Conservation (phyloP, 23 tunicate genomes). For the Phallusia fumigata region DNA sequence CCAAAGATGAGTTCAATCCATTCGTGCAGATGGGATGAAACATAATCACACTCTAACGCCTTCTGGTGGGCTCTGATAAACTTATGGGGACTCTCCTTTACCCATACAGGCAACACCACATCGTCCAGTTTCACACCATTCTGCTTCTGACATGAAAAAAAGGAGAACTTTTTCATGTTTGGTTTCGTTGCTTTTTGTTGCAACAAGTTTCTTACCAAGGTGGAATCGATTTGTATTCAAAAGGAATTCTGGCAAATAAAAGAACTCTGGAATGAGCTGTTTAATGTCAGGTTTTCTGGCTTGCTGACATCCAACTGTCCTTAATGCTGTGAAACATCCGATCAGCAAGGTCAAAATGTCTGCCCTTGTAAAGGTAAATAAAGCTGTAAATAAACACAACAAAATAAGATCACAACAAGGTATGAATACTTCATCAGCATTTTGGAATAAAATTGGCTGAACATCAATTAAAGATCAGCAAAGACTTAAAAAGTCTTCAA, state of each 20-base stretch:
- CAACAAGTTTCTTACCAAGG: slow-evolving; percentile 42
- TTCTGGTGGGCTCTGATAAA: slow-evolving; percentile 76
- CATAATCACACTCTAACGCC: slow-evolving; percentile 86
- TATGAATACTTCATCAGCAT: not conserved
- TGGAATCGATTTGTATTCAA: slow-evolving; percentile 75
- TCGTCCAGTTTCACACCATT: slow-evolving; percentile 74
- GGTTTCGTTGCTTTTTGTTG: too few species aligned
- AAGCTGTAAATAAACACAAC: too few species aligned
- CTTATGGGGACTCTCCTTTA: slow-evolving; percentile 63
- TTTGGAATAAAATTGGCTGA: too few species aligned
- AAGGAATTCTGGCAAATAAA: slow-evolving; percentile 81
- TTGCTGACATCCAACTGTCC: slow-evolving; percentile 84
- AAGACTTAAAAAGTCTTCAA: too few species aligned
- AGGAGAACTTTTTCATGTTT: too few species aligned
- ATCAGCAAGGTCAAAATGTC: slow-evolving; percentile 83
- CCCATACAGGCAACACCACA: slow-evolving; percentile 76
- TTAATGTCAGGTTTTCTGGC: slow-evolving; percentile 79
- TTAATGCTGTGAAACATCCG: slow-evolving; percentile 90
- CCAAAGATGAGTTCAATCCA: slow-evolving; percentile 79
- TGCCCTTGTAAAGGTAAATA: slow-evolving; percentile 43
- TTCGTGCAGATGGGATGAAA: slow-evolving; percentile 70
- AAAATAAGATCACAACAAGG: too few species aligned
- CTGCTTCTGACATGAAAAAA: slow-evolving; percentile 67
- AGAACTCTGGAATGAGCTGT: slow-evolving; percentile 80
- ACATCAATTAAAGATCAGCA: too few species aligned